A percentile compares a stretch with the other conserved stretches of the same genome.
These are phyloP conservation scores for Ia io DNA, from an alignment of 2,113 vertebrate species.

Conservation along the genomic window DNA sequence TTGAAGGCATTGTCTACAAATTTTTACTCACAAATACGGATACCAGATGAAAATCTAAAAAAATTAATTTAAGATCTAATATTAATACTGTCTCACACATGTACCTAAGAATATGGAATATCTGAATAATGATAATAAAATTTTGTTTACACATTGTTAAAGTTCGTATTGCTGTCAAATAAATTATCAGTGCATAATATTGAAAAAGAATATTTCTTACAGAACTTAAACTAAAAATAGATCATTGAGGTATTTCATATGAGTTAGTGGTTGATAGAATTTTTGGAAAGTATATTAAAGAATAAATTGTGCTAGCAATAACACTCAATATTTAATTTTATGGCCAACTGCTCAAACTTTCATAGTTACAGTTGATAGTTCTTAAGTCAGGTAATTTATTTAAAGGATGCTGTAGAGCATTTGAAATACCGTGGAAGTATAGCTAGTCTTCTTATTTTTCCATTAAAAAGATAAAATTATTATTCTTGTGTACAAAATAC, in stretches of 20 bases:
- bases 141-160: not conserved
- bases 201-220: not conserved
- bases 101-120: not conserved
- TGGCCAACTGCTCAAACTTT: conserved; percentile 41
- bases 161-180: not conserved
- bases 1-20: not conserved
- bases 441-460: not conserved
- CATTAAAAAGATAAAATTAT: not conserved
- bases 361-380: conserved; percentile 10
- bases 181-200: not conserved
- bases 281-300: conserved; percentile 7
- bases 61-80: not conserved
- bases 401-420: not conserved
- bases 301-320: not conserved
- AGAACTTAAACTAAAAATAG: conserved; percentile 17
- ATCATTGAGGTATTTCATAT: not conserved
- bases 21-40: not conserved
- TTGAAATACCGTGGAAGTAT: not conserved
- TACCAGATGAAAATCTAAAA: conserved; percentile 10
- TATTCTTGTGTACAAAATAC: not conserved
- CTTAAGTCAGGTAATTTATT: conserved; percentile 35
- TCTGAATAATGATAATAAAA: not conserved
- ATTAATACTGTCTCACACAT: not conserved
- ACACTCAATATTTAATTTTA: conserved; percentile 11
- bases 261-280: not conserved